Percentiles rank a stretch among this genome's conserved stretches.
These are phyloP conservation scores for Nasua narica DNA, from an alignment of 2,797 vertebrate species.

Conservation along the genomic window DNA sequence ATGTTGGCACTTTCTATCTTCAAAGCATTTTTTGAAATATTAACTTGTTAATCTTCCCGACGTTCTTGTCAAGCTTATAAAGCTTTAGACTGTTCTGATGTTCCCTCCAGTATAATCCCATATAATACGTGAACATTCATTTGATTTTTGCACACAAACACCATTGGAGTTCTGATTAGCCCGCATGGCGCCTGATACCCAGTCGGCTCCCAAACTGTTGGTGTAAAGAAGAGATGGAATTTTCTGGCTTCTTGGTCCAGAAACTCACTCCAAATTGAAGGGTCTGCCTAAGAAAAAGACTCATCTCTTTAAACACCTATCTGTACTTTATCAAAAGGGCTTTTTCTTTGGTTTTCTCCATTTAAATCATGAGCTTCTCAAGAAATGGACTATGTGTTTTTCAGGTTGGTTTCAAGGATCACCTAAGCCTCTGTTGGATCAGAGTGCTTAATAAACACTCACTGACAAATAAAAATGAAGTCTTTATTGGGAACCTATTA, in stretches of 20 bases:
- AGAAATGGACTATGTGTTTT: neutral
- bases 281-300: neutral
- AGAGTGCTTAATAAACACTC: neutral
- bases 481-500: neutral
- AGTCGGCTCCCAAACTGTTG: neutral
- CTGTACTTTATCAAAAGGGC: neutral
- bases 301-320: neutral
- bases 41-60: slow-evolving; percentile 59
- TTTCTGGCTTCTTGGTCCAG: neutral
- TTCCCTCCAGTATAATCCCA: slow-evolving; percentile 15
- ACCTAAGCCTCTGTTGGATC: neutral
- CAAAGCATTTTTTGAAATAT: slow-evolving; percentile 64
- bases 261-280: neutral
- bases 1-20: slow-evolving; percentile 46
- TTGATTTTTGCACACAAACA: neutral
- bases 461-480: neutral
- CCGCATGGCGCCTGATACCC: neutral
- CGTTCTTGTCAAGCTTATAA: slow-evolving; percentile 35
- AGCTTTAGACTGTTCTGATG: slow-evolving; percentile 40
- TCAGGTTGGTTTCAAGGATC: neutral
- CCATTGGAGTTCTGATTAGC: neutral
- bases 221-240: neutral
- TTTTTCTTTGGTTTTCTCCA: neutral
- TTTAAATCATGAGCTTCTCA: neutral
- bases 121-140: neutral